Evolutionary conservation across 2,797 vertebrate genomes (phyloP).

Genomic region (Rhadinocentrus ornatus): DNA sequence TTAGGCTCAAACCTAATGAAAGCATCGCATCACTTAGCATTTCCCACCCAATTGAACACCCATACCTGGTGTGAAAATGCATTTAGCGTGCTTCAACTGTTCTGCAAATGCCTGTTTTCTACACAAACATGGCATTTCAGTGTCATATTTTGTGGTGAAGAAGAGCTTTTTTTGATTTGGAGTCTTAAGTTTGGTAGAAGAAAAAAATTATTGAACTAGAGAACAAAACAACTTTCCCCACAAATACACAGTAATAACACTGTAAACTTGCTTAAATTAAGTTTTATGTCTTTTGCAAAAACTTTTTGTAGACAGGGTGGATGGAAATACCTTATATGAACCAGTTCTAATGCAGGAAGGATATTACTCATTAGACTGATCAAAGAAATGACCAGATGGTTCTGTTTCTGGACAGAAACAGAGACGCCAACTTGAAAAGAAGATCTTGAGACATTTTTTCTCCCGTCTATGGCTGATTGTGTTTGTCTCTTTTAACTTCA

Average conservation of each 20-base stretch:
- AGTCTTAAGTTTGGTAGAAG: too few species aligned
- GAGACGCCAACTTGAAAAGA: neutral
- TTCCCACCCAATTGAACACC: too few species aligned
- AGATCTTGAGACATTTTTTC: neutral
- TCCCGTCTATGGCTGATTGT: neutral
- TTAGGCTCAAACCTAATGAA: too few species aligned
- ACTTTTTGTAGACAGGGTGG: neutral
- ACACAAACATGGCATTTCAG: too few species aligned
- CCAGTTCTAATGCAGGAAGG: neutral
- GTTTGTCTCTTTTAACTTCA: neutral
- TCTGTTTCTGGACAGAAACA: neutral
- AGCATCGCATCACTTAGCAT: too few species aligned
- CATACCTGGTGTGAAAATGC: too few species aligned
- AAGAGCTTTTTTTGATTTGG: neutral
- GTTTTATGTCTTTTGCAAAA: neutral
- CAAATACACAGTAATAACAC: neutral
- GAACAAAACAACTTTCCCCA: neutral
- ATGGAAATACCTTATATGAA: neutral
- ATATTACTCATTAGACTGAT: neutral
- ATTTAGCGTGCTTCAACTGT: too few species aligned
- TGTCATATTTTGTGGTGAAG: neutral
- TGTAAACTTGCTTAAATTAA: neutral
- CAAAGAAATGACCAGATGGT: neutral
- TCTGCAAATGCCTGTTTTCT: too few species aligned
- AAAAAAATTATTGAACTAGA: neutral